phyloP scores from a whole-genome alignment of 2,797 vertebrate genomes.

The Prunella strophiata region DNA sequence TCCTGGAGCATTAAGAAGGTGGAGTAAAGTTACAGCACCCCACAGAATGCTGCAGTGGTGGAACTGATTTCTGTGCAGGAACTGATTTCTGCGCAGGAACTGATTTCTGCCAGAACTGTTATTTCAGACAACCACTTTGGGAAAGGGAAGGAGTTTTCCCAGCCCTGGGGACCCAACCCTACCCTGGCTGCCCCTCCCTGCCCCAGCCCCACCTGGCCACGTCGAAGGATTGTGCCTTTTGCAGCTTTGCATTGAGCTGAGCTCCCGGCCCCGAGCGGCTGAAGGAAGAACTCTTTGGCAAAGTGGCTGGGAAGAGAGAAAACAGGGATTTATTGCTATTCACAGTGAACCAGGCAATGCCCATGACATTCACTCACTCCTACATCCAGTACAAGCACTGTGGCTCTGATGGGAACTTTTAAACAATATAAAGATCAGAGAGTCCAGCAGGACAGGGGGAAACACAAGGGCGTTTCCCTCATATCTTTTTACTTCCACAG shows the following conservation, averaged over 20 bases:
- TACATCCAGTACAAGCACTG: neutral
- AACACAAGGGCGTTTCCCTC: neutral
- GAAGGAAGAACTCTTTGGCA: constrained; percentile 94
- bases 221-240: constrained; percentile 93
- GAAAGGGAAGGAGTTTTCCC: neutral
- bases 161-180: neutral
- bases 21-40: neutral
- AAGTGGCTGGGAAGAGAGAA: constrained; percentile 78
- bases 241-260: constrained; percentile 84
- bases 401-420: neutral
- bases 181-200: neutral
- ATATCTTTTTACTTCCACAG: neutral
- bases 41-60: neutral
- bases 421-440: neutral
- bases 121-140: neutral
- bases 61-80: neutral
- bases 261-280: constrained; percentile 85
- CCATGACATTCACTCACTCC: neutral
- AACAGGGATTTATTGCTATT: neutral
- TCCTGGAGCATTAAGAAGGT: neutral
- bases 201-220: constrained; percentile 82
- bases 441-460: neutral
- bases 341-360: neutral
- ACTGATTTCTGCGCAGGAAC: neutral
- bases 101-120: neutral